Evolutionary conservation across 2,888 invertebrate species (phyloP).

Genomic region (Melanophora roralis): DNA sequence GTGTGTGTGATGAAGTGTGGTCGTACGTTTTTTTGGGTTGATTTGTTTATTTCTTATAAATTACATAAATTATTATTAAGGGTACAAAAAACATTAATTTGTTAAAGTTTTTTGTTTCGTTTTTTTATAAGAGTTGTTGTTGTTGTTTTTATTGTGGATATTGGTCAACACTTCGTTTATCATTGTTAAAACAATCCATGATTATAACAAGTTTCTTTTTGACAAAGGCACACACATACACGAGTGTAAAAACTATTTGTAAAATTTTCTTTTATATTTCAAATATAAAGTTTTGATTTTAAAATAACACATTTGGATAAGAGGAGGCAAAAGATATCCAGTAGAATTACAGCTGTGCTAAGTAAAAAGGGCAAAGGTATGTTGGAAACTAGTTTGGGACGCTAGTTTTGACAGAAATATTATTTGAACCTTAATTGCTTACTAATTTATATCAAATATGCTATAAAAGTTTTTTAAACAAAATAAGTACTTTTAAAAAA

Average conservation of each 20-base stretch:
- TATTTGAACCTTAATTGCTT: too few species aligned
- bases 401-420: too few species aligned
- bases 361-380: too few species aligned
- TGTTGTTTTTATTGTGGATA: slow-evolving; percentile 26
- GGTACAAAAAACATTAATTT: slow-evolving; percentile 59
- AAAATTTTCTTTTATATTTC: too few species aligned
- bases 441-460: too few species aligned
- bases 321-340: neutral
- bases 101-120: slow-evolving; percentile 65
- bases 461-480: too few species aligned
- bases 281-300: neutral
- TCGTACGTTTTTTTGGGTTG: slow-evolving; percentile 43
- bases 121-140: too few species aligned
- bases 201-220: slow-evolving; percentile 16
- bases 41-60: slow-evolving; percentile 61
- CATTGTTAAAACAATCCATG: slow-evolving; percentile 63
- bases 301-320: slow-evolving; percentile 18
- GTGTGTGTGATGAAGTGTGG: slow-evolving; percentile 7
- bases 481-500: too few species aligned
- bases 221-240: neutral
- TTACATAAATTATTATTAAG: slow-evolving; percentile 60
- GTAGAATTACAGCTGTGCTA: neutral
- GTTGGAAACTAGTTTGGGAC: too few species aligned
- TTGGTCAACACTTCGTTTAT: slow-evolving; percentile 76
- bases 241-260: neutral